Base-by-base conservation (phyloP, 2,888 invertebrate genomes). In the Orthosia gothica region DNA sequence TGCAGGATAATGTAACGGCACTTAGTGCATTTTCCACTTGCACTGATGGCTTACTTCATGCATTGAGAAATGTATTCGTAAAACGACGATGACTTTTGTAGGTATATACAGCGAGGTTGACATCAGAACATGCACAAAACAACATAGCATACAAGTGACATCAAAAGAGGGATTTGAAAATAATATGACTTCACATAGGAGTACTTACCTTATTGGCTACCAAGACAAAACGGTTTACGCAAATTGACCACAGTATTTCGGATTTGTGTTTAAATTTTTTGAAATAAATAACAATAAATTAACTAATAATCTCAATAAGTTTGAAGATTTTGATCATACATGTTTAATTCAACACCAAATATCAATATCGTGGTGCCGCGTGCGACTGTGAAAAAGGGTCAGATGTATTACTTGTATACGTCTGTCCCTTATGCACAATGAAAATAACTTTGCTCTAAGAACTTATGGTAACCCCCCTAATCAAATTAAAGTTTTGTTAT, bases 41-140 rank as follows among this genome's bases (percentile, higher is more conserved):
- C 40, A 26, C 32, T 58, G n/a, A 23, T 23, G 26, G 11, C n/a
- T 52, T 9, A 32, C 26, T 67, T 55, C 16, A 12, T 67, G n/a
- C 11, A 18, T 18, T 75, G 20, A 45, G 2, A 40, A 62, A 75
- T 45, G n/a, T 32, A 32, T 32, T 32, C 32, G 5, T 45, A 40
- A 40, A 16, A 20, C 26, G 49, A 57, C 50, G 57, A 45, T 50
- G 55, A 74, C 49, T 40, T 68, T 66, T 76, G 15, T n/a, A n/a
- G n/a, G n/a, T 16, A n/a, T 47, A n/a, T 23, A 16, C 23, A 40
- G 13, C 16, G 54, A 64, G 12, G 13, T 18, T 76, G 26, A 68
- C 54, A 23, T 45, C 45, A 54, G 32, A 47, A 40, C 16, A 47
- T 77, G 12, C 4, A 23, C 23, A 20, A 40, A 55, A 54, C 16